Conservation (phyloP, 2,113 vertebrate species). For the Saccopteryx leptura region DNA sequence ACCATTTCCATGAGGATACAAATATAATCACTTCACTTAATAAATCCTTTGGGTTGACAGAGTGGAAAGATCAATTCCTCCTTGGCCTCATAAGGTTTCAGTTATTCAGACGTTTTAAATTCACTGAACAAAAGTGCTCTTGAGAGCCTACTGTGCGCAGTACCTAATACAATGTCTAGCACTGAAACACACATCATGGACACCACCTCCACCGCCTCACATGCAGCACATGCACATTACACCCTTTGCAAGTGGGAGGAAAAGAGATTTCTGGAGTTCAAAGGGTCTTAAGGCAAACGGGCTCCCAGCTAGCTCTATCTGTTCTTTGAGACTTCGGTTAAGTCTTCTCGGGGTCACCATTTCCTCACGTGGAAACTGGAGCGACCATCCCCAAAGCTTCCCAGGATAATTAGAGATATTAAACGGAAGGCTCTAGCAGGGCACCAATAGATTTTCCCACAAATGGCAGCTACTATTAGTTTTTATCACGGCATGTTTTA, state of each 20-base stretch:
- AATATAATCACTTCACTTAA: constrained; percentile 17
- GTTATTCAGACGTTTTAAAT: background rate
- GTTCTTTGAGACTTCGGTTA: background rate
- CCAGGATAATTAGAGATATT: background rate
- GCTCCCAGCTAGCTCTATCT: too few species aligned
- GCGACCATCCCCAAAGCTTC: background rate
- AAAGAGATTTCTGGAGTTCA: background rate
- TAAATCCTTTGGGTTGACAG: background rate
- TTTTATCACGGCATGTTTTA: background rate
- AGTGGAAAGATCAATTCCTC: background rate
- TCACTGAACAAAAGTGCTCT: background rate
- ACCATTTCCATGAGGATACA: background rate
- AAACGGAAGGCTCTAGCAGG: background rate
- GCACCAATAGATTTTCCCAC: background rate
- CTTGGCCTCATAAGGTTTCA: background rate
- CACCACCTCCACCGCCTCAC: background rate
- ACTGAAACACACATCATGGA: background rate
- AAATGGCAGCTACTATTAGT: background rate
- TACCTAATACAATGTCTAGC: background rate
- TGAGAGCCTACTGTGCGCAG: background rate
- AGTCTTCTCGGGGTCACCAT: background rate
- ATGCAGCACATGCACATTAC: background rate
- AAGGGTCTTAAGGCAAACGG: background rate
- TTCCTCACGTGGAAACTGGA: background rate
- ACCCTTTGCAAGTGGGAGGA: background rate